phyloP scores from a whole-genome alignment of 2,113 vertebrate species.

The Ceuthmochares aereus region DNA sequence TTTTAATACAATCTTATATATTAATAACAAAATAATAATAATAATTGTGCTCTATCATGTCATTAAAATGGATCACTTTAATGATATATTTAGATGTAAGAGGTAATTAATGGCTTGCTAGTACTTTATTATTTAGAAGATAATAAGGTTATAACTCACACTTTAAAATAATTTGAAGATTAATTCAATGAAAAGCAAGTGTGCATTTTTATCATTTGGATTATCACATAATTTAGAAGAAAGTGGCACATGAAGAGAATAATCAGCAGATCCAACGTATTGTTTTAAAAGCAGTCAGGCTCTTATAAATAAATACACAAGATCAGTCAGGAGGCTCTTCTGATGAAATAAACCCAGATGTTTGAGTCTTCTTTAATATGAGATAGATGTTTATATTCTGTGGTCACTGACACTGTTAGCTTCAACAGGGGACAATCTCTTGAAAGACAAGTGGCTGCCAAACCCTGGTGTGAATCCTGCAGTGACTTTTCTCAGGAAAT shows the following conservation, averaged over 20 bases:
- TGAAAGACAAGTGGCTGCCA: constrained; percentile 55
- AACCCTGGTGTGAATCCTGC: constrained; percentile 37
- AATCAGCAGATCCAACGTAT: background rate
- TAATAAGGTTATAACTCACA: constrained; percentile 5
- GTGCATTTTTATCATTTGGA: background rate
- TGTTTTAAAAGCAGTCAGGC: background rate
- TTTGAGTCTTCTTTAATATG: background rate
- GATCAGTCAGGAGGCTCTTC: background rate
- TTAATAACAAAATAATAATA: background rate
- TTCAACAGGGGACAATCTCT: constrained; percentile 7
- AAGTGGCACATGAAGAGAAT: background rate
- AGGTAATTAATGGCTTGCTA: constrained; percentile 22
- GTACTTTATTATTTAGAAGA: background rate
- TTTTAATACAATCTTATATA: background rate
- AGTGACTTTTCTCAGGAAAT: constrained; percentile 47
- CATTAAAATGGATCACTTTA: background rate
- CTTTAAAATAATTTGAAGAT: constrained; percentile 22
- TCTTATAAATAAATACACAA: background rate
- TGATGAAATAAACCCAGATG: background rate
- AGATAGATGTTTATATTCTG: background rate
- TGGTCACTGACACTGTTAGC: background rate
- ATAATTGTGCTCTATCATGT: background rate
- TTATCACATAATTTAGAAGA: background rate
- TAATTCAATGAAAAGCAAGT: constrained; percentile 3
- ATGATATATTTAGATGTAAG: background rate